Percentiles rank a stretch among this genome's conserved stretches.
Conservation (phyloP, 35 echinoderm and acorn worm genomes). For the Holothuria glaberrima region DNA sequence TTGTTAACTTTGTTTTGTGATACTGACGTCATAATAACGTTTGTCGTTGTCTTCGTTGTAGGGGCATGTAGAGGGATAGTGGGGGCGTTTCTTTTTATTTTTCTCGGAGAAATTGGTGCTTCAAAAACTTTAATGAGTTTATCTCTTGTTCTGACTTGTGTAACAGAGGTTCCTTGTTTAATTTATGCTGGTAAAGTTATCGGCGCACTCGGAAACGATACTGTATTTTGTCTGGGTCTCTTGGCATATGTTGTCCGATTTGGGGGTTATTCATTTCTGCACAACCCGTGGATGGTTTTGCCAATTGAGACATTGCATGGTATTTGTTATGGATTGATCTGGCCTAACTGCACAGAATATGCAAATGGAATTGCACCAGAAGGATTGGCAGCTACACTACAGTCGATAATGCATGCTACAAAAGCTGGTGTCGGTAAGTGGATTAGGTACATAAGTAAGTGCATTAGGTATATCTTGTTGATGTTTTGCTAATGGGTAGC, state of each 20-base stretch:
- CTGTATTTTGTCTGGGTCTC: constrained; percentile 58
- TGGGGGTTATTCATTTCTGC: constrained; percentile 65
- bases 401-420: constrained; percentile 52
- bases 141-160: constrained; percentile 55
- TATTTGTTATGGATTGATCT: constrained; percentile 73
- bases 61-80: constrained; percentile 38
- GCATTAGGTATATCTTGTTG: too few species aligned
- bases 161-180: constrained; percentile 67
- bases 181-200: constrained; percentile 64
- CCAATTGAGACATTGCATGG: constrained; percentile 78
- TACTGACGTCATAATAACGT: neutral
- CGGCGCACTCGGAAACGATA: constrained; percentile 46
- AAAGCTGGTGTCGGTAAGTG: constrained; percentile 75
- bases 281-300: constrained; percentile 65
- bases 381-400: constrained; percentile 79
- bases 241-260: constrained; percentile 72
- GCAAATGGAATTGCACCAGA: constrained; percentile 70
- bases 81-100: constrained; percentile 67
- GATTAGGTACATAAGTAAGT: too few species aligned
- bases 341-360: constrained; percentile 71
- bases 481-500: too few species aligned
- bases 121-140: constrained; percentile 57
- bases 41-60: constrained; percentile 42
- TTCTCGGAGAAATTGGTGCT: constrained; percentile 52
- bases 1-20: neutral